Percentiles rank a stretch among this genome's conserved stretches.
phyloP scores from a whole-genome alignment of 1,140 invertebrate genomes.

The Zaprionus taronus region DNA sequence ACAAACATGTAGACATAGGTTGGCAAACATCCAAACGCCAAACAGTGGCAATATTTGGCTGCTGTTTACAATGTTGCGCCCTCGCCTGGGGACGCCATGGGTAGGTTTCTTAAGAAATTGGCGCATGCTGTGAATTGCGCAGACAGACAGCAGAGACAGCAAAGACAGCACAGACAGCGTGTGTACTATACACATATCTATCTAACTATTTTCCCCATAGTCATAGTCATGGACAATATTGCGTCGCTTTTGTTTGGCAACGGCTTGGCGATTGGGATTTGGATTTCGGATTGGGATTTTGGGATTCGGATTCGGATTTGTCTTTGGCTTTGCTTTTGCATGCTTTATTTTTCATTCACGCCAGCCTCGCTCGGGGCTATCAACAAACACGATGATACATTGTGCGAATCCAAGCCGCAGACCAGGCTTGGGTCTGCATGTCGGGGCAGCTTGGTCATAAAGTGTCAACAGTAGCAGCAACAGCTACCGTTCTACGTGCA shows the following conservation, averaged over 20 bases:
- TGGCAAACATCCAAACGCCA: conserved; percentile 31
- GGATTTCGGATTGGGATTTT: conserved; percentile 1
- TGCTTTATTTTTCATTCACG: conserved; percentile 65
- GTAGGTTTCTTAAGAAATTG: conserved; percentile 77
- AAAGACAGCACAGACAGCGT: no score
- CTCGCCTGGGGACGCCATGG: conserved; percentile 59
- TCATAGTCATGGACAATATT: conserved; percentile 63
- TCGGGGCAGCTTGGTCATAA: conserved; percentile 46
- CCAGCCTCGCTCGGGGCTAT: conserved; percentile 47
- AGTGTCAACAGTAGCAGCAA: conserved; percentile 71
- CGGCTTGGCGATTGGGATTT: conserved; percentile 36
- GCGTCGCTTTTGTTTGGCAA: conserved; percentile 74
- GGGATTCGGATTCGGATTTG: conserved; percentile 2
- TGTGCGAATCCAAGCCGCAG: conserved; percentile 31
- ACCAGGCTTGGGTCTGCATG: conserved; percentile 21
- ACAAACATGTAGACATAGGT: conserved; percentile 33
- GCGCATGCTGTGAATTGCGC: conserved; percentile 75
- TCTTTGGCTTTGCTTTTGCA: conserved; percentile 58
- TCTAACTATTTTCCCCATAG: conserved; percentile 65
- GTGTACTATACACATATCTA: conserved; percentile 47
- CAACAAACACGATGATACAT: conserved; percentile 53
- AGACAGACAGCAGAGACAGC: conserved; percentile 30
- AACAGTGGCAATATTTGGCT: conserved; percentile 78
- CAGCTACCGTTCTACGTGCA: conserved; percentile 76
- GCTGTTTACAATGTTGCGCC: conserved; percentile 54